Conservation (phyloP, 2,797 vertebrate species). For the Typhlichthys eigenmanni region DNA sequence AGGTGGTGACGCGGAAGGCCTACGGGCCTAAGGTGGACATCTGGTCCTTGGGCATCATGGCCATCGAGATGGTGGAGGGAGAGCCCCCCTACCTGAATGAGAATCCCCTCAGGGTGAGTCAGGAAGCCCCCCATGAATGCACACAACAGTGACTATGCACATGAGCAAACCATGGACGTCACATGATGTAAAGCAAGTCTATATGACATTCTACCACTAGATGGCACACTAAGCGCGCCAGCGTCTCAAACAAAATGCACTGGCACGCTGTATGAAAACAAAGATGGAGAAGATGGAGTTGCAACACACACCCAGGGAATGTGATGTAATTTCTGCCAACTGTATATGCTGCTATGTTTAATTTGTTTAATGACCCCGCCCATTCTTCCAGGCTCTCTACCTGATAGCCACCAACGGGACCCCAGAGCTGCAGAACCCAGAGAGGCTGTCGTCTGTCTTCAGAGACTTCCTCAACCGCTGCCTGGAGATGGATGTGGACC, state of each 20-base stretch:
- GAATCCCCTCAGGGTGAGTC: constrained; percentile 90
- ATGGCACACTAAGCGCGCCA: no score
- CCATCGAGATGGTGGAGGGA: constrained; percentile 93
- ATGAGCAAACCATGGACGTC: no score
- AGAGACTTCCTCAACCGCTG: constrained; percentile 89
- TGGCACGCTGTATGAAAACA: no score
- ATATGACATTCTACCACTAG: no score
- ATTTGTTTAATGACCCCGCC: background rate
- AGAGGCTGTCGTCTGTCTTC: constrained; percentile 86
- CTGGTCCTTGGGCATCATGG: constrained; percentile 92
- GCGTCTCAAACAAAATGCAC: no score
- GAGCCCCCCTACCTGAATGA: constrained; percentile 91
- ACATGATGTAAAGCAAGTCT: no score
- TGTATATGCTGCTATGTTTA: no score
- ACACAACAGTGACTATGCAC: background rate
- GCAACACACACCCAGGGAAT: no score
- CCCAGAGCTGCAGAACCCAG: constrained; percentile 89
- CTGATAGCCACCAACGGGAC: constrained; percentile 91
- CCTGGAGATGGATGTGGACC: constrained; percentile 91
- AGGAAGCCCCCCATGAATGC: background rate
- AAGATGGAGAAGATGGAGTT: no score
- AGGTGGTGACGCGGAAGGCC: constrained; percentile 89
- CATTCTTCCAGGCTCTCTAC: constrained; percentile 80
- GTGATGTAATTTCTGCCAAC: no score
- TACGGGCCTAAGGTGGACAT: constrained; percentile 91